Evolutionary conservation across 2,113 vertebrate species (phyloP).

Genomic region (Cavia aperea): DNA sequence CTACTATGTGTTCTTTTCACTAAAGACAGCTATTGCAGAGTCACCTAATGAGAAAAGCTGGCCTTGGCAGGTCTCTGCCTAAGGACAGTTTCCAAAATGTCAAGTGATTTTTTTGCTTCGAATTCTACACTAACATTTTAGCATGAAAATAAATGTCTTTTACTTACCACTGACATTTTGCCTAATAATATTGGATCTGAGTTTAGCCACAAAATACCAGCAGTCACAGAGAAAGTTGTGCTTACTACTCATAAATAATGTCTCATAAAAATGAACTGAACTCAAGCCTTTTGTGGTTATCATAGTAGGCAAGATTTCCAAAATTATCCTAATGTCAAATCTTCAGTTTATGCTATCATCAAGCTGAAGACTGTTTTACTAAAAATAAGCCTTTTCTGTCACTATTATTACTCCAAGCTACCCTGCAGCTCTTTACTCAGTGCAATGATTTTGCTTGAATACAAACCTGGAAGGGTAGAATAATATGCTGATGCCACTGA

Average conservation of each 20-base stretch:
- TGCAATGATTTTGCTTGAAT: background rate
- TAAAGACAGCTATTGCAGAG: background rate
- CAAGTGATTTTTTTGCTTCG: constrained; percentile 35
- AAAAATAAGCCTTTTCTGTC: background rate
- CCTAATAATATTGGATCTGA: constrained; percentile 22
- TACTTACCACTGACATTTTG: constrained; percentile 44
- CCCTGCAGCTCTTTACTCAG: background rate
- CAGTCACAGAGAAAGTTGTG: background rate
- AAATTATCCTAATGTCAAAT: background rate
- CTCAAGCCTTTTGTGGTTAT: constrained; percentile 27
- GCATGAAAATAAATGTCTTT: constrained; percentile 45
- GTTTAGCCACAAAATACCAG: constrained; percentile 19
- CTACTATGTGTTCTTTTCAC: background rate
- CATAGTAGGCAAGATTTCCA: constrained; percentile 4
- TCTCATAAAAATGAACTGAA: background rate
- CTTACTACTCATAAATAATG: constrained; percentile 36
- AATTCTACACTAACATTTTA: constrained; percentile 19
- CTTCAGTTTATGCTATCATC: constrained; percentile 17
- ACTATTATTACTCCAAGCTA: background rate
- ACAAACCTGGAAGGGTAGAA: background rate
- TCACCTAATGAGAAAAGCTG: constrained; percentile 15
- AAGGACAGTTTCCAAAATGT: constrained; percentile 44
- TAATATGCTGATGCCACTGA: background rate
- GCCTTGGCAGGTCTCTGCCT: background rate
- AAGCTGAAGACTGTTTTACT: background rate